phyloP scores from a whole-genome alignment of 1,140 invertebrate genomes.

The Aphelinus certus region DNA sequence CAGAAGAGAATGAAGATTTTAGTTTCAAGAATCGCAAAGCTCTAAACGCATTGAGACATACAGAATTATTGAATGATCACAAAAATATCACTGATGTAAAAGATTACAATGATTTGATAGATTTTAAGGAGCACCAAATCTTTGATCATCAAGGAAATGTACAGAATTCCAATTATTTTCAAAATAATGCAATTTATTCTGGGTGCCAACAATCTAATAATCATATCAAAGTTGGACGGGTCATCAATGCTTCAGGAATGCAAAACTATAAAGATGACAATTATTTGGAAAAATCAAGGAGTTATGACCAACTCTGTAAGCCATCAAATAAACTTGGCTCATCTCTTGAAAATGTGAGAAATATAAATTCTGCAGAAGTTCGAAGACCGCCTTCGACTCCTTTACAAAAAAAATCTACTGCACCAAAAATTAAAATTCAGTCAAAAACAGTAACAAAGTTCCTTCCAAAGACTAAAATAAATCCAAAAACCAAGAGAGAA shows the following conservation, averaged over 20 bases:
- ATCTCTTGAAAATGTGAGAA: constrained; percentile 27
- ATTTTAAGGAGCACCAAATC: constrained; percentile 9
- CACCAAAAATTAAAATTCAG: constrained; percentile 42
- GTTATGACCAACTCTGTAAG: constrained; percentile 56
- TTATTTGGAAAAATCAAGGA: constrained; percentile 52
- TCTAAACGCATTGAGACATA: constrained; percentile 20
- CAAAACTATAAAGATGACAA: constrained; percentile 41
- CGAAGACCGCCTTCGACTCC: constrained; percentile 8
- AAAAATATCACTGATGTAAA: constrained; percentile 36
- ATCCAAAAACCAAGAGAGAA: constrained; percentile 7
- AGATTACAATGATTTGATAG: constrained; percentile 27
- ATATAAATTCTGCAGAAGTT: constrained; percentile 15
- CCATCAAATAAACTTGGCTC: constrained; percentile 30
- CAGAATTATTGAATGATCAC: constrained; percentile 28
- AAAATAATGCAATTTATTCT: background rate
- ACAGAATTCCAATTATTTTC: constrained; percentile 8
- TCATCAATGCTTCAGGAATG: constrained; percentile 36
- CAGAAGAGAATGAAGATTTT: constrained; percentile 35
- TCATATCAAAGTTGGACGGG: constrained; percentile 29
- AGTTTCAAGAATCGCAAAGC: constrained; percentile 42
- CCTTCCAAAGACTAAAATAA: constrained; percentile 27
- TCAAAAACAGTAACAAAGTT: constrained; percentile 39
- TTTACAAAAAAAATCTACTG: constrained; percentile 26
- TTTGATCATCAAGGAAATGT: constrained; percentile 6
- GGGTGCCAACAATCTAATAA: constrained; percentile 24